Conservation (phyloP, 2,888 invertebrate genomes). For the Eristalis arbustorum region DNA sequence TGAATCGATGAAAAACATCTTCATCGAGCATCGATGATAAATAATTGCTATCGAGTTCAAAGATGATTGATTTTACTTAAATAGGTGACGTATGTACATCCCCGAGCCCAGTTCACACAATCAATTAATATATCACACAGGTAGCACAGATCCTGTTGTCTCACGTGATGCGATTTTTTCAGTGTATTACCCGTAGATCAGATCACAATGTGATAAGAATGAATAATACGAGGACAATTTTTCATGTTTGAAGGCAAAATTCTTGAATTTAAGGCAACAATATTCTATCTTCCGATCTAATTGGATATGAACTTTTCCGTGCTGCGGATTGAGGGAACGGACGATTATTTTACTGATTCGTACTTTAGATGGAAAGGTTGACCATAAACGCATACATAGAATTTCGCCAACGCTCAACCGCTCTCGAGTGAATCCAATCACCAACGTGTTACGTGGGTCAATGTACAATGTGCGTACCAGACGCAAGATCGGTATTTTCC, state of each 20-base stretch:
- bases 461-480: too few relatives aligned
- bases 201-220: conserved; percentile 47
- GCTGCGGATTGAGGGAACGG: too few relatives aligned
- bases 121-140: conserved; percentile 42
- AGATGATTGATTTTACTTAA: conserved; percentile 15
- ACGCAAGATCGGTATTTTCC: too few relatives aligned
- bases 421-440: too few relatives aligned
- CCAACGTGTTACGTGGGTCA: too few relatives aligned
- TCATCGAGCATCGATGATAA: conserved; percentile 23
- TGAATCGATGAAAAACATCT: conserved; percentile 19
- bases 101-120: conserved; percentile 1
- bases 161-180: background rate
- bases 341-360: too few relatives aligned
- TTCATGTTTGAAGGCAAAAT: background rate
- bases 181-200: background rate
- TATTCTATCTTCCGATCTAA: background rate
- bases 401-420: too few relatives aligned
- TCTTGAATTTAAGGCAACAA: background rate
- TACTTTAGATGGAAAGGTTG: too few relatives aligned
- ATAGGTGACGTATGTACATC: background rate
- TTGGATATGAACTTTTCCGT: background rate
- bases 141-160: background rate
- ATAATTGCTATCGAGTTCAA: conserved; percentile 5
- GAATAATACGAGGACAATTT: conserved; percentile 27
- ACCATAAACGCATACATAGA: too few relatives aligned